phyloP scores from a whole-genome alignment of 2,888 invertebrate species.

The Linnaemya vulpina region DNA sequence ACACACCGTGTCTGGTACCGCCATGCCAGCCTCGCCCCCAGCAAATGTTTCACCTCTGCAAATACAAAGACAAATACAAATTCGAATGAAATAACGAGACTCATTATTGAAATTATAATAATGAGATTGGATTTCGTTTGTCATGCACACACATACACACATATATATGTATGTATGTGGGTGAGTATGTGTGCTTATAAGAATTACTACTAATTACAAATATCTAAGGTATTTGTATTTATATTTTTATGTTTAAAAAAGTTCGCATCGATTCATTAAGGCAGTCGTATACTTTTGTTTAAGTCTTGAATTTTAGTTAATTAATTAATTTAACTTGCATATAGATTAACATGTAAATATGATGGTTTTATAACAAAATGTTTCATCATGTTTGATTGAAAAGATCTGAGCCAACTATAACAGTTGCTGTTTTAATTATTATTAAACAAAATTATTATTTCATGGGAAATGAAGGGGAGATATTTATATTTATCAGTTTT shows the following conservation, averaged over 20 bases:
- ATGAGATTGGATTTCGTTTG: neutral
- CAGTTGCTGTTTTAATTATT: no score
- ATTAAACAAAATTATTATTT: no score
- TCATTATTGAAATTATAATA: slow-evolving; percentile 20
- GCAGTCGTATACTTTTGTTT: neutral
- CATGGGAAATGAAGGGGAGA: no score
- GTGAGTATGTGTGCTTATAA: neutral
- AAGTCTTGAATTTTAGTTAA: neutral
- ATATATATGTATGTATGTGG: neutral
- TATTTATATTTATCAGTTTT: no score
- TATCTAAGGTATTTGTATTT: neutral
- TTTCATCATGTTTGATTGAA: no score
- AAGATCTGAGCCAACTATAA: no score
- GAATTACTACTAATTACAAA: slow-evolving; percentile 16
- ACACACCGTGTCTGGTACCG: slow-evolving; percentile 96
- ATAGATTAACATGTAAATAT: no score
- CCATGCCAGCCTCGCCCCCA: slow-evolving; percentile 96
- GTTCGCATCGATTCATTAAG: neutral
- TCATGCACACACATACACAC: neutral
- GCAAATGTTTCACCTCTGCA: slow-evolving; percentile 91
- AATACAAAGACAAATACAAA: slow-evolving; percentile 49
- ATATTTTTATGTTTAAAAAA: slow-evolving; percentile 8
- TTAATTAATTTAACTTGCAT: no score
- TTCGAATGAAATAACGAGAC: slow-evolving; percentile 30
- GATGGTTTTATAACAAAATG: no score